A percentile compares a stretch with the other conserved stretches of the same genome.
Evolutionary conservation across 2,888 invertebrate genomes (phyloP).

Genomic region (Tuberolachnus salignus): DNA sequence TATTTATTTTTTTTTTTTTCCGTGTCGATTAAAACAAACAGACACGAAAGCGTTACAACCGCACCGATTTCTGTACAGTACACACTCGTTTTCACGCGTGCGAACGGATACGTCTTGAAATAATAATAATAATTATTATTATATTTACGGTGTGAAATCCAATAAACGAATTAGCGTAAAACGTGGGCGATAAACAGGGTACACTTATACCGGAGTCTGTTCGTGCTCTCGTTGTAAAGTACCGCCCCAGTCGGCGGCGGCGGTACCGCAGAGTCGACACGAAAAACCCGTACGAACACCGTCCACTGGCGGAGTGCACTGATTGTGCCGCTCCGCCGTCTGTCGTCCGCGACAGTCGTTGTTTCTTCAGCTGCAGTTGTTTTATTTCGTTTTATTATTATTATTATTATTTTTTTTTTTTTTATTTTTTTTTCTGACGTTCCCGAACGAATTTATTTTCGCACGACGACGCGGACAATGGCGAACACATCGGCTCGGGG

Average conservation of each 20-base stretch:
- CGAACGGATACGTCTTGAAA: not conserved
- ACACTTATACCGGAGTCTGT: not conserved
- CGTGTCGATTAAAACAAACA: not conserved
- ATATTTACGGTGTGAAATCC: not conserved
- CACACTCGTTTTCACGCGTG: not conserved
- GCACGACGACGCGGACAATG: constrained; percentile 29
- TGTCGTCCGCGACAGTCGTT: constrained; percentile 28
- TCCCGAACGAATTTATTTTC: constrained; percentile 39
- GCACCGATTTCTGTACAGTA: not conserved
- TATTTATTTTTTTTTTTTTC: too few species aligned
- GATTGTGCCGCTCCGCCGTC: not conserved
- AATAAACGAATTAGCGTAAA: not conserved
- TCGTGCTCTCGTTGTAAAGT: not conserved
- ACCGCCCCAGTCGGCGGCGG: not conserved
- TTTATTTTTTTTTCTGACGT: too few species aligned
- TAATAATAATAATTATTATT: not conserved
- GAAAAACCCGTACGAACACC: not conserved
- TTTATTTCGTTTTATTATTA: too few species aligned
- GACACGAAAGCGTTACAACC: not conserved
- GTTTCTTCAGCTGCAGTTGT: constrained; percentile 49
- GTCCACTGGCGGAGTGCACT: not conserved
- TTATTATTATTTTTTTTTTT: too few species aligned
- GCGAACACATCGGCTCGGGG: constrained; percentile 12
- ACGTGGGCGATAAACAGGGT: too few species aligned
- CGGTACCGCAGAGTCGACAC: not conserved